These are phyloP conservation scores for Palythoa grandis DNA, from an alignment of 92 coral and sea anemone genomes.

Conservation along the genomic window DNA sequence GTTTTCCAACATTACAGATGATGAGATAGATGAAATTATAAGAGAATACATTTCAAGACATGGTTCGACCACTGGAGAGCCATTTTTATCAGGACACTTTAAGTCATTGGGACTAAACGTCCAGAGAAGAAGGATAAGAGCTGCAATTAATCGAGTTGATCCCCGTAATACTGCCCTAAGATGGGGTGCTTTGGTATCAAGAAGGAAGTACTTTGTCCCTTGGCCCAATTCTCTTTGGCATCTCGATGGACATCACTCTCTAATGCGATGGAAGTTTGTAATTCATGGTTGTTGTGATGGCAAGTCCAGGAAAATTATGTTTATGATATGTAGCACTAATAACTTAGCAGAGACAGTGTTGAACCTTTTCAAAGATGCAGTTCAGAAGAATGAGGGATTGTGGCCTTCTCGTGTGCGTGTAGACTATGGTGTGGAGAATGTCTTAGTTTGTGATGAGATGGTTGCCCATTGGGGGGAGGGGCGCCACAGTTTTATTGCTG, in stretches of 20 bases:
- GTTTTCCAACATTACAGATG: constrained; percentile 65
- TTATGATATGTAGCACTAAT: constrained; percentile 72
- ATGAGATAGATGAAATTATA: constrained; percentile 61
- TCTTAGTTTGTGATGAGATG: constrained; percentile 70
- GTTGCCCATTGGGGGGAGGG: constrained; percentile 72
- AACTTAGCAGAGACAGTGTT: constrained; percentile 74
- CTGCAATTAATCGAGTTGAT: constrained; percentile 70
- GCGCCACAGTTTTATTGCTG: constrained; percentile 74
- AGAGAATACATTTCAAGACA: constrained; percentile 71
- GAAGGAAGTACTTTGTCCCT: too few species aligned
- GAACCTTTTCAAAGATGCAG: constrained; percentile 65
- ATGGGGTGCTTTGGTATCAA: constrained; percentile 76
- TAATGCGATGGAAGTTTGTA: background rate
- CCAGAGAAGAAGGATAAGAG: constrained; percentile 70
- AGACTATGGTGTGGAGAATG: constrained; percentile 50
- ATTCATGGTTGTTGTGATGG: too few species aligned
- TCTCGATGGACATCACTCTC: background rate
- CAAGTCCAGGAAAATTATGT: constrained; percentile 20
- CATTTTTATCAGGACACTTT: constrained; percentile 60
- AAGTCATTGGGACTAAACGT: constrained; percentile 47
- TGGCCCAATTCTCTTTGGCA: too few species aligned
- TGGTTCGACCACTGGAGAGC: constrained; percentile 73
- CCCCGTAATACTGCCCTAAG: constrained; percentile 73
- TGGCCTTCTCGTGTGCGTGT: constrained; percentile 84
- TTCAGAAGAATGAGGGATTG: constrained; percentile 49